A percentile compares a stretch with the other conserved stretches of the same genome.
These are phyloP conservation scores for Pangasianodon gigas DNA, from an alignment of 2,113 vertebrate species.

Conservation along the genomic window DNA sequence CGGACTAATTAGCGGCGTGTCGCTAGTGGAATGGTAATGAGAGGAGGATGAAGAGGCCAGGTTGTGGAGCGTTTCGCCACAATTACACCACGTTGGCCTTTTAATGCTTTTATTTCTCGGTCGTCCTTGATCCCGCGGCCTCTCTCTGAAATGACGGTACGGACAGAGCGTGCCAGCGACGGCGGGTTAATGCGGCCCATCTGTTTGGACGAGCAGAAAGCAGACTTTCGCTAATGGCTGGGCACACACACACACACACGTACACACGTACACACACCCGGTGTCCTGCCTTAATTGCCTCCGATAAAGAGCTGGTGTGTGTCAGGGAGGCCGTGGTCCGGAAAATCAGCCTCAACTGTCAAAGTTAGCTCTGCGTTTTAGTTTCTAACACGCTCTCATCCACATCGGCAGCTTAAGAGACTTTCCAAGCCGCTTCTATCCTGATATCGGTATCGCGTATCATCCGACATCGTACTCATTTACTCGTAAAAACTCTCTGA, in stretches of 20 bases:
- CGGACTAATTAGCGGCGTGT: slow-evolving; percentile 23
- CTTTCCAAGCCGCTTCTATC: background rate
- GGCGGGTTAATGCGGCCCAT: slow-evolving; percentile 52
- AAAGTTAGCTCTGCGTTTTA: slow-evolving; percentile 15
- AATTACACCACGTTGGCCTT: slow-evolving; percentile 39
- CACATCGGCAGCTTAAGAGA: background rate
- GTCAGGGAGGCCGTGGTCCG: slow-evolving; percentile 10
- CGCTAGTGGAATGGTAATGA: slow-evolving; percentile 17
- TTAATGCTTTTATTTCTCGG: slow-evolving; percentile 43
- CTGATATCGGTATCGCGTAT: background rate
- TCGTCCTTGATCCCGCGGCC: slow-evolving; percentile 47
- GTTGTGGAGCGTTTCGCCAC: slow-evolving; percentile 37
- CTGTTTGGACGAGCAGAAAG: slow-evolving; percentile 44
- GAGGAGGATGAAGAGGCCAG: slow-evolving; percentile 20
- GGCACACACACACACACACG: slow-evolving; percentile 21
- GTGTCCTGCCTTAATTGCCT: too few species aligned
- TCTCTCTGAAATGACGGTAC: slow-evolving; percentile 16
- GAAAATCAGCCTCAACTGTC: slow-evolving; percentile 35
- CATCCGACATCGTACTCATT: background rate
- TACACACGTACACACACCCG: slow-evolving; percentile 14
- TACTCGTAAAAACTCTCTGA: background rate
- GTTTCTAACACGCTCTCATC: background rate
- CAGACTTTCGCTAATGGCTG: slow-evolving; percentile 47
- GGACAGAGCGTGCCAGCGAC: slow-evolving; percentile 42
- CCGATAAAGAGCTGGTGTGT: slow-evolving; percentile 10